phyloP scores from a whole-genome alignment of 1,140 invertebrate genomes.

The Halyomorpha halys region DNA sequence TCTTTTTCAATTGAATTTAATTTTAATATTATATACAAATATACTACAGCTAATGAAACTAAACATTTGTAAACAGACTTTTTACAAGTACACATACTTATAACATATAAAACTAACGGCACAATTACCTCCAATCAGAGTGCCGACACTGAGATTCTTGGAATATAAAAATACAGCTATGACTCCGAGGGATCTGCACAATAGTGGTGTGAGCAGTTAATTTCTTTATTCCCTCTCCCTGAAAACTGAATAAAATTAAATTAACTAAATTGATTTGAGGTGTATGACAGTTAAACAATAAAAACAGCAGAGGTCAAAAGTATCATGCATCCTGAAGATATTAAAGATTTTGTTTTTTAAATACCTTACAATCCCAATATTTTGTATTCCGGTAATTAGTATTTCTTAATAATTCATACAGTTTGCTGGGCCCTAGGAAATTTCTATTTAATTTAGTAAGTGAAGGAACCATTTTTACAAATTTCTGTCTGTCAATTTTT shows the following conservation, averaged over 20 bases:
- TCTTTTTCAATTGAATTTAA: neutral
- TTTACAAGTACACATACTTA: neutral
- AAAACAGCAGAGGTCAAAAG: too few species aligned
- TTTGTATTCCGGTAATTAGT: too few species aligned
- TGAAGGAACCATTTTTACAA: too few species aligned
- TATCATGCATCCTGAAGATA: neutral
- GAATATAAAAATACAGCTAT: conserved; percentile 8
- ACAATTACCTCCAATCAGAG: neutral
- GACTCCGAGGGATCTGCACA: conserved; percentile 3
- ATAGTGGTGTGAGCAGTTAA: neutral
- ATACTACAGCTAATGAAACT: neutral
- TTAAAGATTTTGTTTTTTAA: neutral
- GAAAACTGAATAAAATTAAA: neutral
- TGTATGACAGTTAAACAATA: too few species aligned
- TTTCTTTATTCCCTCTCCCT: conserved; percentile 1
- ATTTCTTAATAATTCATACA: too few species aligned
- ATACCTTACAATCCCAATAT: too few species aligned
- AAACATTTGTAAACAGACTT: conserved; percentile 1
- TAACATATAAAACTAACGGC: neutral
- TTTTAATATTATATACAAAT: neutral
- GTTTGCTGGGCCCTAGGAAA: too few species aligned
- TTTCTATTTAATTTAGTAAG: too few species aligned
- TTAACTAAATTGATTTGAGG: too few species aligned
- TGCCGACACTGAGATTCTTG: conserved; percentile 1
- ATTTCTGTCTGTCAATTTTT: too few species aligned